Base-by-base conservation (phyloP, 2,113 vertebrate species). In the Osmerus mordax region DNA sequence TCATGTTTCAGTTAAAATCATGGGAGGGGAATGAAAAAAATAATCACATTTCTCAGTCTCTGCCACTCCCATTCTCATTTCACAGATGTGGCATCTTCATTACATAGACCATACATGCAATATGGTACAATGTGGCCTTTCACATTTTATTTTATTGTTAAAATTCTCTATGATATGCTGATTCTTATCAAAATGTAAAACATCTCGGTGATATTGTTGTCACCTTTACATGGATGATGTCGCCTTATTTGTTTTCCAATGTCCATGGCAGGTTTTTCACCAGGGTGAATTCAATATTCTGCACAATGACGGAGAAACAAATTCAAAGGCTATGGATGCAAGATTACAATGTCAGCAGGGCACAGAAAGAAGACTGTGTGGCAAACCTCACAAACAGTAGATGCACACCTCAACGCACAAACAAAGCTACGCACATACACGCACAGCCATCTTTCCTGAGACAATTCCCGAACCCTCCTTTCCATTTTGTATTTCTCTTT, bases 101-200 rank as follows among this genome's bases (percentile, higher is more conserved):
- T 77, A 78, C 67, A 78, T 54, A 51, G 71, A 68, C 76, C 71
- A 81, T 65, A 78, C 75, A 67, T 70, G 13, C 25, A 71, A 74
- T 72, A 66, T 59, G 65, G 1, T 28, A 5, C 25, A 14, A 74
- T 70, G 69, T 83, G 81, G 77, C 66, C 69, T 72, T 82, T 73
- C 81, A 78, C 63, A 79, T 78, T n/a, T 65, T 2, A 6, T 66
- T 67, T 19, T 8, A 19, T 29, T 32, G 25, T 69, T 69, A 13
- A 76, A 52, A 67, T 67, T 29, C 52, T 8, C 60, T 29, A 25
- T 62, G 23, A 51, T 67, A 59, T 18, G 13, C 67, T 51, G 75
- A 79, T 74, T 36, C 72, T 78, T 81, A 85, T 88, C 83, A 84
- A 87, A 87, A 88, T 85, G 80, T 78, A 85, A 86, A 83, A 78